Evolutionary conservation across 1,140 invertebrate species (phyloP), one percentile per base, ranked within the genome.

Genomic region (Penaeus japonicus): DNA sequence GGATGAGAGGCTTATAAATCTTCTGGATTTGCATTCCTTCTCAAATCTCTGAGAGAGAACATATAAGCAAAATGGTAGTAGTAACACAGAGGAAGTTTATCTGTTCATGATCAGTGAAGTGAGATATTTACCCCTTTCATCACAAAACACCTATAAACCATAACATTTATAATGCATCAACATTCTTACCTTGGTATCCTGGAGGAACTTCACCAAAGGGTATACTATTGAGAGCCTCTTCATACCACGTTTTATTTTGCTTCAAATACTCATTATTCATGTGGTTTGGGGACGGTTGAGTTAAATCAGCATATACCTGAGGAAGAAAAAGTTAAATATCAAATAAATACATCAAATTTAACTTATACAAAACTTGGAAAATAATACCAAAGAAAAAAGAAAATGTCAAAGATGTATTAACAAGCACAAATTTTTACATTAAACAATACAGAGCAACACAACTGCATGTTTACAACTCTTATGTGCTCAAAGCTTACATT

Each of bases 141-240:
- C 30, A 89, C 79, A 70, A 87, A 20, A 78, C 17, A 90, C 24
- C n/a, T 12, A 15, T 47, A 47, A 7, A 12, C 10, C 82, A 57
- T 47, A 81, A 89, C 17, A 32, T n/a, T 83, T 18, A 75, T 24
- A 70, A 70, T 39, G 17, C 0, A 57, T 5, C 35, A 18, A 22
- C 32, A 32, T 27, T 17, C 84, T 32, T 85, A 93, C 93, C 93
- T 93, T 95, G 95, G 92, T 94, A 96, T 92, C 97, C 96, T 92
- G 96, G 95, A 87, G 96, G 95, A 65, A 96, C 96, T 92, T 97
- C 96, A 0, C 96, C 96, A 93, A 95, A 96, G 4, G 96, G 96
- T 90, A 97, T 94, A 35, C 95, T 95, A 91, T 95, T 95, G 18
- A 97, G 93, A 3, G 96, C 96, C 91, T 96, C 94, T 92, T 96